Evolutionary conservation across 23 tunicate species (phyloP), one percentile per base, ranked within the genome.

Genomic region (Botrylloides violaceus): DNA sequence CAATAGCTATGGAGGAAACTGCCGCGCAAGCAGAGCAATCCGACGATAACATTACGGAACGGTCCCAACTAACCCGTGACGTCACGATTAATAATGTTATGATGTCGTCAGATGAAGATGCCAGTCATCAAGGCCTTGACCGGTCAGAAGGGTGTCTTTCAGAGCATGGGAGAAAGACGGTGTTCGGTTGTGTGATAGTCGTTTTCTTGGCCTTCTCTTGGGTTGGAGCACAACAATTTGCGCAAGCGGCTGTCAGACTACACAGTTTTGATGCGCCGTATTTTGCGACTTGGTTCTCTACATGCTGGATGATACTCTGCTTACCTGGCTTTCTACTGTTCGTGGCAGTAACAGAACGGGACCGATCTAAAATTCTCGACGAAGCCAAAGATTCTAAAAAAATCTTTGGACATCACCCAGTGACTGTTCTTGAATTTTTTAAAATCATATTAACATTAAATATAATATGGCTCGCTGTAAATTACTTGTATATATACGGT

Each of bases 211-310:
- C 97, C 19, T 24, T 90, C 15, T 78, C 97, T 0, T 90, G 97
- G 97, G 97, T 90, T 49, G 97, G 97, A n/a, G 85, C 97, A 20
- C 97, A 90, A 36, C 97, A 90, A 47, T 78, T 83, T 48, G 90
- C 90, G 0, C 90, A 90, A 70, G 78, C 85, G 72, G 97, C 97
- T 36, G 71, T 70, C 36, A 58, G 58, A 34, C 36, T 35, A 34
- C 20, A 29, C 32, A 59, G 71, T 58, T 90, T 90, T 74, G 20
- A 73, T 25, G 90, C 97, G 20, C 90, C 97, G 26, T 90, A 34
- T 60, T 83, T 90, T 34, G 72, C 81, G 15, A 79, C 85, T 23
- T 90, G 97, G 97, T 90, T 83, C 66, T 49, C 81, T 4, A 90
- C 97, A 22, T 83, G 90, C 65, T 90, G 97, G 97, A 90, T 90